A percentile compares a stretch with the other conserved stretches of the same genome.
Evolutionary conservation across 2,797 vertebrate species (phyloP).

Genomic region (Philypnodon macrostomus): DNA sequence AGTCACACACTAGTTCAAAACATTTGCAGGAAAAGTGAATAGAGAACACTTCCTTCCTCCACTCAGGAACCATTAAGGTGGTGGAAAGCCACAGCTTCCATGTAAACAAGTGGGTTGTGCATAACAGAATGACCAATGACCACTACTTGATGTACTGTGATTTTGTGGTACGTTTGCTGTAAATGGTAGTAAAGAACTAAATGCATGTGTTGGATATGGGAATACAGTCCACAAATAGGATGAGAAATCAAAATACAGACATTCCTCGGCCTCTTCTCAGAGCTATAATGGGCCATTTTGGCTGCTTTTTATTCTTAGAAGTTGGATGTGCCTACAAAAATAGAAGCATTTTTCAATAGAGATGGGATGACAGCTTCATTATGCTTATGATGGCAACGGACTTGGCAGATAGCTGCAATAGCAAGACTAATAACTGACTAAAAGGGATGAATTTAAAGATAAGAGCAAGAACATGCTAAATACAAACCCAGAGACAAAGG

Average conservation of each 20-base stretch:
- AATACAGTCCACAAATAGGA: slow-evolving; percentile 9
- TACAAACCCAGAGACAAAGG: slow-evolving; percentile 3
- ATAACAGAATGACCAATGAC: slow-evolving; percentile 3
- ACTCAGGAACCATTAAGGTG: slow-evolving; percentile 7
- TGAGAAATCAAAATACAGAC: slow-evolving; percentile 52
- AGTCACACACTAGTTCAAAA: slow-evolving; percentile 17
- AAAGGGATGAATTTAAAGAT: slow-evolving; percentile 23
- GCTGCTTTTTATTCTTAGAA: slow-evolving; percentile 60
- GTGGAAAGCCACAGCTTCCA: slow-evolving; percentile 21
- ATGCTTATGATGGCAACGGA: slow-evolving; percentile 35
- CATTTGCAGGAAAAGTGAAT: slow-evolving; percentile 32
- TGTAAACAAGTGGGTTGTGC: slow-evolving; percentile 11
- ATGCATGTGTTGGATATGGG: not conserved
- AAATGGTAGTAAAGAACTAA: not conserved
- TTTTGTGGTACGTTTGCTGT: not conserved
- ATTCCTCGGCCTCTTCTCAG: slow-evolving; percentile 51
- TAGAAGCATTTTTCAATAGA: slow-evolving; percentile 44
- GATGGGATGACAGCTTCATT: slow-evolving; percentile 46
- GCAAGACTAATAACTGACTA: slow-evolving; percentile 25
- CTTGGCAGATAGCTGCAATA: slow-evolving; percentile 38
- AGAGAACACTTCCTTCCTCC: slow-evolving; percentile 47
- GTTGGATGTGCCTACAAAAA: slow-evolving; percentile 50
- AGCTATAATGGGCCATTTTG: slow-evolving; percentile 56
- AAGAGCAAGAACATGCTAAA: slow-evolving; percentile 13
- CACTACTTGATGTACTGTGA: not conserved